phyloP scores from a whole-genome alignment of 2,888 invertebrate genomes.

The Ophion costatus region DNA sequence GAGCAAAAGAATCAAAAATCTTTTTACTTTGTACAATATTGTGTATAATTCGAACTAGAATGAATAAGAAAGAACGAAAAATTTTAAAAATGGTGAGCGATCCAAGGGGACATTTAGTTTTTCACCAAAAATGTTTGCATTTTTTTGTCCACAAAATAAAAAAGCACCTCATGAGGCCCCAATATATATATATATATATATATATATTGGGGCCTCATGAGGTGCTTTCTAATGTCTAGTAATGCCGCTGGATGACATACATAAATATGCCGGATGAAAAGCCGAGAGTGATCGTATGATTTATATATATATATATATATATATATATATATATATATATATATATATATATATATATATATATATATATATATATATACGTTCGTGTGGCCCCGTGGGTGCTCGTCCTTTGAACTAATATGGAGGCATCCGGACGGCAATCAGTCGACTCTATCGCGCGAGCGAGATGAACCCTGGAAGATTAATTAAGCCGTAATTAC shows the following conservation, averaged over 20 bases:
- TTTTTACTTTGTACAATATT: too few species aligned
- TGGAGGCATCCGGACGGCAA: conserved; percentile 72
- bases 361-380: neutral
- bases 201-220: neutral
- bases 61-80: too few species aligned
- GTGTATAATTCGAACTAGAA: too few species aligned
- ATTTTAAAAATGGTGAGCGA: too few species aligned
- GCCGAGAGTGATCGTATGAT: conserved; percentile 14
- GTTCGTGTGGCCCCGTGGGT: conserved; percentile 10
- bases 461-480: conserved; percentile 79
- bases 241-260: neutral
- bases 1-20: too few species aligned
- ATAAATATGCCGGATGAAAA: conserved; percentile 34
- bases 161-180: too few species aligned
- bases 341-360: too few species aligned
- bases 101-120: too few species aligned
- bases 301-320: neutral
- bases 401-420: conserved; percentile 47
- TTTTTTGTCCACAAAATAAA: too few species aligned
- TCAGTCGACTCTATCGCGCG: conserved; percentile 77
- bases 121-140: too few species aligned
- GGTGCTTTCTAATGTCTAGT: conserved; percentile 8
- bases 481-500: conserved; percentile 83
- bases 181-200: neutral
- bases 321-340: too few species aligned